Base-by-base conservation (phyloP, 2,113 vertebrate genomes). In the Rhadina sibilatrix region DNA sequence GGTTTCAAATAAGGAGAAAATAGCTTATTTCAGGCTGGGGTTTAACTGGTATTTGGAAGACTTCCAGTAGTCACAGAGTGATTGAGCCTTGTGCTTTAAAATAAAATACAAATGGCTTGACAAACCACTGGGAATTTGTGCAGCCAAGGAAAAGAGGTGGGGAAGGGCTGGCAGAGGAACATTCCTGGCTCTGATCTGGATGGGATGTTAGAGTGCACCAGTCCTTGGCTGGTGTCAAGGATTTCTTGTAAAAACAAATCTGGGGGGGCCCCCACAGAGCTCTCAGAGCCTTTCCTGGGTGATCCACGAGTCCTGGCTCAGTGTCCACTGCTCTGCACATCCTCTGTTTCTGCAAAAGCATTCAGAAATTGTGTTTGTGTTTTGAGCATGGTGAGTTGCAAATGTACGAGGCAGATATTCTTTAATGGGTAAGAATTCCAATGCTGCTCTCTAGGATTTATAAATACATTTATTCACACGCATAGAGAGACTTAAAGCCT, bases 1-100 rank as follows among this genome's bases (percentile, higher is more conserved):
- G 15, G 35, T 64, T 95, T 93, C 47, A 74, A 74, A 94, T 23
- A 61, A 70, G 37, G 23, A 53, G 72, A 82, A 94, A 92, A 92
- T 30, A 70, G 37, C 18, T 47, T 80, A 60, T 80, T 90, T 95
- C 53, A 88, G 81, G 17, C 82, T 95, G 40, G 63, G 60, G 56
- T 96, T 96, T 93, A 81, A 86, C 75, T 96, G 92, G 88, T 83
- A 88, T 95, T 92, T 96, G 90, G 90, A 95, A 75, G 63, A 13
- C 28, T 90, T 91, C 78, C 93, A 83, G 63, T 83, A 84, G 87
- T 88, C 82, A 70, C 52, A 37, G 75, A 50, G 47, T 63, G 63
- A 69, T 50, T 72, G 79, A 91, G 56, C 31, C 66, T 80, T 74
- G 59, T 74, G 82, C 79, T 95, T 95, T 80, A 90, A 93, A 94